These are phyloP conservation scores for Halictus ligatus DNA, from an alignment of 2,888 invertebrate genomes.

Conservation along the genomic window DNA sequence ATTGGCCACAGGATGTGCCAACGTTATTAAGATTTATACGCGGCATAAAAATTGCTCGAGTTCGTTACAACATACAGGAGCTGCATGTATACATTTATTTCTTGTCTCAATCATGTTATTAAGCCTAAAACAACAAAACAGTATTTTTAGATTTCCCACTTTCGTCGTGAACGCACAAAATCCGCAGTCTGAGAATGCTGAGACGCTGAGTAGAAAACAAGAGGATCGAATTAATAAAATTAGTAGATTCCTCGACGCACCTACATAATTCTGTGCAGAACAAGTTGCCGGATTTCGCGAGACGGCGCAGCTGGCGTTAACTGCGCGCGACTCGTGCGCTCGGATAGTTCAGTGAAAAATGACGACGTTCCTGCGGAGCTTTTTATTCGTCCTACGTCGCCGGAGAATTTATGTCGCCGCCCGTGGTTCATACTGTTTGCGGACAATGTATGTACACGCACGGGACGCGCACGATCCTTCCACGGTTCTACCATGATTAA, in stretches of 20 bases:
- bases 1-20: too few species aligned
- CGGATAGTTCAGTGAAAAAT: constrained; percentile 2
- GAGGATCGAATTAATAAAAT: not conserved
- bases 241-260: not conserved
- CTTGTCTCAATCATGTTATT: not conserved
- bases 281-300: not conserved
- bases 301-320: not conserved
- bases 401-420: constrained; percentile 5
- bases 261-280: not conserved
- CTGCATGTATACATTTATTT: too few species aligned
- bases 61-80: too few species aligned
- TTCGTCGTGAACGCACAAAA: too few species aligned
- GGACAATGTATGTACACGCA: constrained; percentile 4
- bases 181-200: too few species aligned
- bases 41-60: too few species aligned
- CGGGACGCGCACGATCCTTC: not conserved
- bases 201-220: too few species aligned
- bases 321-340: not conserved
- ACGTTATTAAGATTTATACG: too few species aligned
- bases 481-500: constrained; percentile 1
- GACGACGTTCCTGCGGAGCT: constrained; percentile 1
- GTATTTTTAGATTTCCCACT: not conserved
- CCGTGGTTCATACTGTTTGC: constrained; percentile 10
- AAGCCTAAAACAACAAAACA: not conserved
- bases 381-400: constrained; percentile 10